Base-by-base conservation (phyloP, 2,113 vertebrate genomes). In the Gobius niger region DNA sequence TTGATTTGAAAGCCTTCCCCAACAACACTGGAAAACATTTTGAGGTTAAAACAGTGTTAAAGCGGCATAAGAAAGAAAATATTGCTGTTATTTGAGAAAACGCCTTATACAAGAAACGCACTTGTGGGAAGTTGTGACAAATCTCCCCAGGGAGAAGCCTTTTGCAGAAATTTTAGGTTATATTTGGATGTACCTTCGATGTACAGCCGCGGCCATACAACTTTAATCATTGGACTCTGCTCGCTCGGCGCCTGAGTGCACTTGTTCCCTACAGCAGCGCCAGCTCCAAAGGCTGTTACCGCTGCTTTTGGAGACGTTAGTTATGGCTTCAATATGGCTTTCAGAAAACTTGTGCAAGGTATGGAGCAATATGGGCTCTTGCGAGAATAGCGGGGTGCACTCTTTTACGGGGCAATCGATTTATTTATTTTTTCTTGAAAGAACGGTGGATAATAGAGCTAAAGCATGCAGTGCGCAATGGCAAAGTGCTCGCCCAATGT, bases 201-300 rank as follows among this genome's bases (percentile, higher is more conserved):
- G 60, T 87, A 72, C 84, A 83, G 73, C 75, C 73, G 74, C 71
- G 82, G 40, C 5, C 80, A 88, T 87, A 44, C 78, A 88, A 73
- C 74, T 85, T 78, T 85, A 90, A 86, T 81, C 72, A 85, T 10
- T 40, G 19, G 3, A 50, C 65, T 80, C 70, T 67, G 16, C 76
- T 73, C 76, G 72, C 46, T 63, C 77, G 78, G 80, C 70, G 80
- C 70, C 76, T 80, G 53, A 75, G 78, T 65, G 77, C 73, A 6
- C 67, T 7, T 41, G 65, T 69, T 77, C 61, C 63, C 60, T 62
- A 18, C 68, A 76, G 81, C 70, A 65, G 65, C 47, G 59, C 47
- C 71, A 66, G 82, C 72, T 66, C 47, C 15, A 56, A 14, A 16
- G 62, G 16, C 47, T 50, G 7, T 16, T 16, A 10, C 6, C 19